phyloP scores from a whole-genome alignment of 2,888 invertebrate species.

The Digitonthophagus gazella region DNA sequence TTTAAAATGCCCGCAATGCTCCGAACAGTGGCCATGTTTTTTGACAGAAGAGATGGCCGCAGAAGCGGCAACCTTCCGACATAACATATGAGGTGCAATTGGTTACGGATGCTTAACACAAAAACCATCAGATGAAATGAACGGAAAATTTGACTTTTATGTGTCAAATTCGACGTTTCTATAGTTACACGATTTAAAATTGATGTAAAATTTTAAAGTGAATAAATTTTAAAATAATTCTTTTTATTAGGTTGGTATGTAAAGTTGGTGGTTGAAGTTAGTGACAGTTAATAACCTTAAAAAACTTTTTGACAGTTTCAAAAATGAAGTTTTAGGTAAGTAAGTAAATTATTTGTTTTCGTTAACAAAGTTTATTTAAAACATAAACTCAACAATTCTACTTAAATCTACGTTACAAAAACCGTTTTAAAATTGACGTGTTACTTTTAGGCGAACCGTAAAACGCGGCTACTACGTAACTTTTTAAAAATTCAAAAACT shows the following conservation, averaged over 20 bases:
- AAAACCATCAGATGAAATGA: conserved; percentile 12
- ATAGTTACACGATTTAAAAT: neutral
- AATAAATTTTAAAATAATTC: neutral
- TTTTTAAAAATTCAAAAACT: neutral
- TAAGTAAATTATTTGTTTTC: neutral
- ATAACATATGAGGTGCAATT: conserved; percentile 16
- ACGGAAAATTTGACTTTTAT: conserved; percentile 10
- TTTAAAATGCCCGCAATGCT: conserved; percentile 61
- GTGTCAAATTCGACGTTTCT: neutral
- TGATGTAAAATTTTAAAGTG: neutral
- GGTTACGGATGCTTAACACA: conserved; percentile 20
- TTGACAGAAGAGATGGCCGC: conserved; percentile 8
- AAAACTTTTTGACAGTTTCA: neutral
- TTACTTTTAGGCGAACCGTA: conserved; percentile 1
- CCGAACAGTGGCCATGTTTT: conserved; percentile 59
- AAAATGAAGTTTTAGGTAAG: neutral
- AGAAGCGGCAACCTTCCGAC: conserved; percentile 9
- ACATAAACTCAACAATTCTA: conserved; percentile 10
- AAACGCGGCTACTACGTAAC: neutral
- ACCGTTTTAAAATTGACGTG: conserved; percentile 6
- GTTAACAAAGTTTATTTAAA: conserved; percentile 9
- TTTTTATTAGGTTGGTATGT: neutral
- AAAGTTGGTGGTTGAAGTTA: no score
- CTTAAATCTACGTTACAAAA: neutral
- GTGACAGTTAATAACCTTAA: no score